Percentiles rank a stretch among this genome's conserved stretches.
Conservation (phyloP, 2,888 invertebrate species). For the Oscheius onirici region DNA sequence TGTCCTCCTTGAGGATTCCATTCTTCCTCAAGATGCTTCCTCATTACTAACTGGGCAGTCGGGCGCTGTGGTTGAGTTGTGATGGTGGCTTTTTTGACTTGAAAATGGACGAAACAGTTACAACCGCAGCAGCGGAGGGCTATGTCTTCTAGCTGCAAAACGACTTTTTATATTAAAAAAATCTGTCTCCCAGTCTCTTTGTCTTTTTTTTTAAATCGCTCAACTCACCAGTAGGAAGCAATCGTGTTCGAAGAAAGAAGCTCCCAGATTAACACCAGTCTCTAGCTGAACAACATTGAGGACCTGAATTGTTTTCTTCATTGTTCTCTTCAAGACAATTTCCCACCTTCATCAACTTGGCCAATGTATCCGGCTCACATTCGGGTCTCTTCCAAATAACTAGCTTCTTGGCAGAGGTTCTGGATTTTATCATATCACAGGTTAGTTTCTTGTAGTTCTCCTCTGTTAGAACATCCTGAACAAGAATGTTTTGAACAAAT, state of each 20-base stretch:
- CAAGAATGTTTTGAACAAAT: neutral
- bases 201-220: neutral
- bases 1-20: slow-evolving; percentile 1
- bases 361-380: slow-evolving; percentile 4
- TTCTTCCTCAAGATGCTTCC: neutral
- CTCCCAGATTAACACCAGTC: neutral
- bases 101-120: slow-evolving; percentile 11
- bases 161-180: too few relatives aligned
- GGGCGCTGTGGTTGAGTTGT: slow-evolving; percentile 5
- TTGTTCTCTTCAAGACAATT: too few relatives aligned
- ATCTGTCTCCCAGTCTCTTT: too few relatives aligned
- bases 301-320: too few relatives aligned
- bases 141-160: slow-evolving; percentile 2
- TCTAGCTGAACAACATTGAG: neutral
- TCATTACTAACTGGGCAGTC: neutral
- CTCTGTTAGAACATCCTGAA: slow-evolving; percentile 6
- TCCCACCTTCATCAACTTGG: neutral
- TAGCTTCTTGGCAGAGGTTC: neutral
- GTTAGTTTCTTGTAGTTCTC: neutral
- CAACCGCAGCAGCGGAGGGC: slow-evolving; percentile 6
- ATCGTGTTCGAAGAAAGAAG: slow-evolving; percentile 3
- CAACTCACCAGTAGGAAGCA: neutral
- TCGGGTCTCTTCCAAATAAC: neutral
- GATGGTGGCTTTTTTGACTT: slow-evolving; percentile 4
- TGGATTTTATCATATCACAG: neutral